Base-by-base conservation (phyloP, 92 coral and sea anemone species). In the Heteractis magnifica region DNA sequence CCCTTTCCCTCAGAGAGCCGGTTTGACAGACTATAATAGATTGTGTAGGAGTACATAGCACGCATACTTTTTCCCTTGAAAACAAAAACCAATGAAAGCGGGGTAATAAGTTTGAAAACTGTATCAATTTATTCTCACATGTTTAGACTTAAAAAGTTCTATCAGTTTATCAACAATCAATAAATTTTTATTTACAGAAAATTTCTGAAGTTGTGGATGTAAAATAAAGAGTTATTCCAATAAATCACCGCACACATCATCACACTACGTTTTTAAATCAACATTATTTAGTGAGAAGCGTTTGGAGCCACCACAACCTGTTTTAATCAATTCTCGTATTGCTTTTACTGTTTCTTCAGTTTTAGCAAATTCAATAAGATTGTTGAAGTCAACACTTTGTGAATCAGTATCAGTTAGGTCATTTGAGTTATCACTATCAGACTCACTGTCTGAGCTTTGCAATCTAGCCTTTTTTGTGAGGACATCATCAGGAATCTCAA, bases 401-500 rank as follows among this genome's bases (percentile, higher is more conserved):
- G 70, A 62, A 62, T 62, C 70, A 62, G 70, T 62, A 62, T 62
- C 16, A 62, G 59, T 55, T 55, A 8, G 59, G 59, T 55, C 59
- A 55, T 55, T 9, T 9, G 59, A 55, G 70, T 62, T 18, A 62
- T 62, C 70, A 62, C 70, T 62, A 0, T 62, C 70, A 62, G 18
- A 62, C 70, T 62, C 70, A 18, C 70, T 62, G 23, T 62, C 70
- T 62, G 70, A 62, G 70, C 70, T 0, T 62, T 62, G 19, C 3
- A 62, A 62, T 62, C 70, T 62, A 6, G 70, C 70, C 70, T 62
- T 62, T 62, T 62, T 62, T 62, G 70, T 62, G 6, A 62, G 6
- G 70, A 62, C 70, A 18, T 62, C 70, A 62, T 62, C 70, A 62
- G 70, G 23, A 62, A 62, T 62, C 70, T 62, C 70, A 62, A 6